phyloP scores from a whole-genome alignment of 2,113 vertebrate species.

The Rattus norvegicus region DNA sequence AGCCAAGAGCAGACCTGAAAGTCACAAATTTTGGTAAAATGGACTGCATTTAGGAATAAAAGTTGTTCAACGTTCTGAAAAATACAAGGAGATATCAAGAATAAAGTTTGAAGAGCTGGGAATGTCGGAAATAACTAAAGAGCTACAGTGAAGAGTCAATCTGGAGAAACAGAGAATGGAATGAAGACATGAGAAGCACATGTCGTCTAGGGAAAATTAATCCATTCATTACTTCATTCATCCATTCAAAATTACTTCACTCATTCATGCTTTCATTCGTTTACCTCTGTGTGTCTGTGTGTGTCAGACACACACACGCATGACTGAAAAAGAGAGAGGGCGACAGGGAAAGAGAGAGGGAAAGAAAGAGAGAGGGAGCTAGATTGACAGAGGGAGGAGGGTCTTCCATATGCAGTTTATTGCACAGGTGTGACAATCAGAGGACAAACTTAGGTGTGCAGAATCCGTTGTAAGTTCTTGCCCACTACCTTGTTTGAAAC shows the following conservation, averaged over 20 bases:
- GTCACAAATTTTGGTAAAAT: neutral
- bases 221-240: too few relatives aligned
- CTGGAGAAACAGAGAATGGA: too few relatives aligned
- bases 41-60: neutral
- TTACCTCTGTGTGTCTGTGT: neutral
- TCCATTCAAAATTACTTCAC: too few relatives aligned
- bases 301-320: too few relatives aligned
- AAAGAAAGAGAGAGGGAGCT: too few relatives aligned
- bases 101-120: neutral
- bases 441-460: neutral
- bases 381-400: too few relatives aligned
- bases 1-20: neutral
- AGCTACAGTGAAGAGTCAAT: neutral
- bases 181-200: neutral
- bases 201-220: neutral
- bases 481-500: neutral
- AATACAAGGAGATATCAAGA: neutral
- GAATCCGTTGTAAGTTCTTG: rapidly evolving
- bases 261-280: too few relatives aligned
- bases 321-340: neutral
- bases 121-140: neutral
- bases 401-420: neutral
- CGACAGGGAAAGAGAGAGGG: too few relatives aligned
- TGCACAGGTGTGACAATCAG: neutral
- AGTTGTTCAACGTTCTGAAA: neutral